A percentile compares a stretch with the other conserved stretches of the same genome.
phyloP scores from a whole-genome alignment of 2,888 invertebrate species.

The Drosophila flavopinicola region DNA sequence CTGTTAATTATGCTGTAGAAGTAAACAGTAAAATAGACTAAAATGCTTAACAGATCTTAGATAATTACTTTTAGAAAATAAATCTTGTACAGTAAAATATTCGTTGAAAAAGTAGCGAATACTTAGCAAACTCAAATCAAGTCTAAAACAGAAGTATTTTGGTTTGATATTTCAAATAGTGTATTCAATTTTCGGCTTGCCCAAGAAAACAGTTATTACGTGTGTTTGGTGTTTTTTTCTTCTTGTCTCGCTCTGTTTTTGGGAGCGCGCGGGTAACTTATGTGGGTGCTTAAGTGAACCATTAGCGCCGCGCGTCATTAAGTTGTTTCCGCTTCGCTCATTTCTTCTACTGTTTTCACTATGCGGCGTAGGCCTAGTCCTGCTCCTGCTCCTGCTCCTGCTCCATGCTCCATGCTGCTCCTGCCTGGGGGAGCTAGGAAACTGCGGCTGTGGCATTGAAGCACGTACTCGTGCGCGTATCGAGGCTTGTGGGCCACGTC shows the following conservation, averaged over 20 bases:
- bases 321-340: constrained; percentile 81
- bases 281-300: constrained; percentile 81
- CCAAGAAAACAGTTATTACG: neutral
- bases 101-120: no score
- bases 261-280: constrained; percentile 62
- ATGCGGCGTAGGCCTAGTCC: constrained; percentile 26
- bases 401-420: no score
- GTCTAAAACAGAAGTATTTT: neutral
- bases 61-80: no score
- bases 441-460: constrained; percentile 46
- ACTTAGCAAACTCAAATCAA: neutral
- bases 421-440: neutral
- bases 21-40: no score
- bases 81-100: no score
- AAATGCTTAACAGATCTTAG: no score
- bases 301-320: constrained; percentile 81
- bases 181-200: constrained; percentile 5
- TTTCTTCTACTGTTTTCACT: constrained; percentile 67
- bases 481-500: constrained; percentile 68
- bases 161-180: neutral
- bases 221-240: constrained; percentile 6
- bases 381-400: constrained; percentile 3
- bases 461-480: constrained; percentile 56
- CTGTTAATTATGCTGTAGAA: no score
- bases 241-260: constrained; percentile 47